Base-by-base conservation (phyloP, 1,140 invertebrate genomes). In the Papilio glaucus region DNA sequence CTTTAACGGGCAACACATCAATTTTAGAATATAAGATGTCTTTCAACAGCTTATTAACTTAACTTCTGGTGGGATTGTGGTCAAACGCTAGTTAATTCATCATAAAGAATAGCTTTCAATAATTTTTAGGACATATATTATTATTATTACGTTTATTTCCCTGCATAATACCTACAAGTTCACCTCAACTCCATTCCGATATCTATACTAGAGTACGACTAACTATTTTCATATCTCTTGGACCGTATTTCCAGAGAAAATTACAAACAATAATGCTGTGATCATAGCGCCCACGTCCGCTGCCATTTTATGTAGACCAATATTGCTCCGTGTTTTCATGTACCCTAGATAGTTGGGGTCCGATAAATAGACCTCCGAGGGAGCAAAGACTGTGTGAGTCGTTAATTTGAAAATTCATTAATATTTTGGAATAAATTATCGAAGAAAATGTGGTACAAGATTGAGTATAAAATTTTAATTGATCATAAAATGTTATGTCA, bases 251-350 rank as follows among this genome's bases (percentile, higher is more conserved):
- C 65, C 21, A 68, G 65, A 13, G 65, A 45, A 68, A 68, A 68
- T 68, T 68, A 68, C 65, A 8, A 68, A 68, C 65, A 68, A 45
- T 45, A 68, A 68, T 68, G 21, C 65, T 4, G 21, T 68, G 65
- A 41, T 68, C 41, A 61, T 61, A 68, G 65, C 65, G 65, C 65
- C 65, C 65, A 68, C 65, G 65, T 65, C 9, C n/a, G 45, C n/a
- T 15, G 45, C n/a, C 61, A 45, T 42, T 42, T 67, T 67, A 67
- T 67, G 61, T 68, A 68, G 39, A 13, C 41, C 65, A 68, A 68
- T 68, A 68, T 45, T 68, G 41, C 18, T 29, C 39, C 65, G 41
- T 68, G 65, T 68, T 68, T 26, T 45, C 39, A 24, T 42, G 65
- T 68, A 45, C n/a, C 65, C 24, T 8, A 68, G 65, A 68, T 68